A percentile compares a stretch with the other conserved stretches of the same genome.
These are phyloP conservation scores for Axis porcinus DNA, from an alignment of 2,113 vertebrate genomes.

Conservation along the genomic window DNA sequence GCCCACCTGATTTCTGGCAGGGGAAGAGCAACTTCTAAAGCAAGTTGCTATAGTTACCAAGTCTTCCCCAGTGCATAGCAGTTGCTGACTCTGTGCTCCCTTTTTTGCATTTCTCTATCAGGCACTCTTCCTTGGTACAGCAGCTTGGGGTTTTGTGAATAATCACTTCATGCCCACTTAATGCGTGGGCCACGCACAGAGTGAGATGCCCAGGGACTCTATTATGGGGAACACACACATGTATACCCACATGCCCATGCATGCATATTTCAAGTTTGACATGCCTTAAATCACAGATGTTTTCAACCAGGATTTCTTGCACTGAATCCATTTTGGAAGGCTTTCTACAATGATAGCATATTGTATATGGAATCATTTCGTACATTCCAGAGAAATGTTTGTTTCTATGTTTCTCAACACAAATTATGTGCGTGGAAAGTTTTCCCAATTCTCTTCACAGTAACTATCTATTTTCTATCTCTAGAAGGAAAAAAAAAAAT, in stretches of 20 bases:
- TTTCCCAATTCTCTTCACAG: conserved; percentile 14
- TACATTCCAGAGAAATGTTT: neutral
- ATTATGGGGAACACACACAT: neutral
- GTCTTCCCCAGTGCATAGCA: neutral
- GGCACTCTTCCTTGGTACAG: neutral
- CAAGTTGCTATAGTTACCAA: conserved; percentile 69
- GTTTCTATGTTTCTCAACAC: conserved; percentile 37
- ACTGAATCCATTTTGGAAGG: neutral
- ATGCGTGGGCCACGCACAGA: neutral
- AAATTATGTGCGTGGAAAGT: conserved; percentile 21
- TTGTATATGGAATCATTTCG: neutral
- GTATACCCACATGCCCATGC: neutral
- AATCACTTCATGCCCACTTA: conserved; percentile 44
- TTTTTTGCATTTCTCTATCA: conserved; percentile 1
- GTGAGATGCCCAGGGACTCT: neutral
- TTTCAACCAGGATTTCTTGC: neutral
- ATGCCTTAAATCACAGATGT: conserved; percentile 1
- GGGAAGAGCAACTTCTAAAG: conserved; percentile 55
- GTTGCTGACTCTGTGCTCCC: neutral
- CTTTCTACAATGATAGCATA: neutral
- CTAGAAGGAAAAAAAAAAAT: conserved; percentile 7
- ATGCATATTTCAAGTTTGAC: neutral
- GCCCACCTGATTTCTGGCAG: conserved; percentile 51
- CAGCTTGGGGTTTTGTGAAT: neutral
- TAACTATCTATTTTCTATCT: conserved; percentile 56